These are phyloP conservation scores for Bufotes viridis DNA, from an alignment of 2,797 vertebrate species.

Conservation along the genomic window DNA sequence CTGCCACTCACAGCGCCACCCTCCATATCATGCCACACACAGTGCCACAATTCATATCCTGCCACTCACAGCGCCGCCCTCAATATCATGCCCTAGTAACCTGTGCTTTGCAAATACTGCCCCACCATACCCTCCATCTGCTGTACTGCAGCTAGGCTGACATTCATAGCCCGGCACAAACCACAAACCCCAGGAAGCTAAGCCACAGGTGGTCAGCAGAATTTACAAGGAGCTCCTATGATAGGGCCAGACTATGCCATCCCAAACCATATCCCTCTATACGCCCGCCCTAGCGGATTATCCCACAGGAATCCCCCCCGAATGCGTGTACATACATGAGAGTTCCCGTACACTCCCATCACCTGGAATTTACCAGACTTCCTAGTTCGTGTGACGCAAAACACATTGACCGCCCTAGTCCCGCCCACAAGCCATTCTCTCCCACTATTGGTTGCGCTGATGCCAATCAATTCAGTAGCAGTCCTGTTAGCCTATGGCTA, in stretches of 20 bases:
- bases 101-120: too few relatives aligned
- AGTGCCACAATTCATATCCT: too few relatives aligned
- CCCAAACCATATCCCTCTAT: not conserved
- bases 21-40: too few relatives aligned
- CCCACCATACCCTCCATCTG: not conserved
- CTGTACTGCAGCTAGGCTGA: not conserved
- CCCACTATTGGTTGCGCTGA: constrained; percentile 2
- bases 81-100: too few relatives aligned
- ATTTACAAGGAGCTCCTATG: not conserved
- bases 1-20: too few relatives aligned
- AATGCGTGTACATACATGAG: not conserved
- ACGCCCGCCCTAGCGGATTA: not conserved
- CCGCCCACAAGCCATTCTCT: not conserved
- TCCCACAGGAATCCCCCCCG: not conserved
- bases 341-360: constrained; percentile 26
- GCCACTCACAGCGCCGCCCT: too few relatives aligned
- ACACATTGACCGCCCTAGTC: not conserved
- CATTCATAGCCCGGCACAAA: not conserved
- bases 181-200: not conserved
- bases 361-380: not conserved
- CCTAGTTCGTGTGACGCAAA: not conserved
- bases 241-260: not conserved
- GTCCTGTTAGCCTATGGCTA: not conserved
- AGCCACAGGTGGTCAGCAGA: not conserved
- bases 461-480: not conserved